Base-by-base conservation (phyloP, 2,113 vertebrate species). In the Saccopteryx bilineata region DNA sequence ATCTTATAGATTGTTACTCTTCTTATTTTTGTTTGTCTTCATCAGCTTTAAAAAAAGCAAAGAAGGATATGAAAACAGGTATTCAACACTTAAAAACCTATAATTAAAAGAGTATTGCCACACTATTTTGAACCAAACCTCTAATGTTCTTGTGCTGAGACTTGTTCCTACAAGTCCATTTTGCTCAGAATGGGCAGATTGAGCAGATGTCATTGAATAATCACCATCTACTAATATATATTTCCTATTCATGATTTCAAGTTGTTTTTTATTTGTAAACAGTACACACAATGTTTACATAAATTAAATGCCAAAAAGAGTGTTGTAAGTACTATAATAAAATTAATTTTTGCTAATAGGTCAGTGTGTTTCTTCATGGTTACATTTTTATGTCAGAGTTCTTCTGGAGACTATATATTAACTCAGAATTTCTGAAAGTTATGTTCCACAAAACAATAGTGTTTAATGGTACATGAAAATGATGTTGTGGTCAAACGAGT, bases 1-100 rank as follows among this genome's bases (percentile, higher is more conserved):
- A 72, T 88, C 54, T 71, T 58, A 65, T 69, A 61, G 2, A 48
- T 88, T 84, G 24, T 71, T 91, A 88, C 12, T 90, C 28, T 15
- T 85, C 58, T 39, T 71, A 78, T 87, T 93, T 19, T 92, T 48
- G 18, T 72, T 94, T 94, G 61, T 93, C 63, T 71, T 89, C n/a
- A 78, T 78, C 50, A 63, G 13, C 56, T 83, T 88, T 66, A 52
- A 52, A 91, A 83, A 82, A 81, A 10, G 66, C 80, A 82, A 68
- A 91, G 12, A 69, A 75, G 72, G 9, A 65, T 93, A n/a, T 87
- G 50, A 68, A 94, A 93, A 58, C 26, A 83, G n/a, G 13, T 17
- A 78, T 56, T 94, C 56, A 91, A 52, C 33, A 63, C 17, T 76
- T 66, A 65, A 81, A 82, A 87, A 21, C 33, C 50, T 72, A 87